Evolutionary conservation across 2,113 vertebrate species (phyloP).

Genomic region (Cyphomyrus discorhynchus): DNA sequence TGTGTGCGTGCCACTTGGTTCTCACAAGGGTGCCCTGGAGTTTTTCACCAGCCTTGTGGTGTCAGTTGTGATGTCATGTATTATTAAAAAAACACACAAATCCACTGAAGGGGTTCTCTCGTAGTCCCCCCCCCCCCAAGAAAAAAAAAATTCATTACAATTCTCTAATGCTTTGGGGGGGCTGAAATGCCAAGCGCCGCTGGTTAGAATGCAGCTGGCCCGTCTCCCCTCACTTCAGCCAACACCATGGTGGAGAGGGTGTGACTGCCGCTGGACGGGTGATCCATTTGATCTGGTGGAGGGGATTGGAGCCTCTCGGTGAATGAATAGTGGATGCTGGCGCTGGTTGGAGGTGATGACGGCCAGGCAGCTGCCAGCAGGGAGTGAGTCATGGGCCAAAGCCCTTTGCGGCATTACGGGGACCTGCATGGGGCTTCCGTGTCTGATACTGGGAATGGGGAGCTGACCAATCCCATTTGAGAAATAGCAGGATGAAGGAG

Average conservation of each 20-base stretch:
- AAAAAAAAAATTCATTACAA: not conserved
- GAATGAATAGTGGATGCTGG: not conserved
- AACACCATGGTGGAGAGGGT: not conserved
- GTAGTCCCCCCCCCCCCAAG: not conserved
- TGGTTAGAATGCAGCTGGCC: not conserved
- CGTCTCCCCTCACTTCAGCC: not conserved
- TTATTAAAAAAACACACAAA: not conserved
- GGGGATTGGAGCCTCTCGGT: not conserved
- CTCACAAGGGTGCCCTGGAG: conserved; percentile 51
- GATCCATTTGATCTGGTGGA: not conserved
- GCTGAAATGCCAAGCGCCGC: not conserved
- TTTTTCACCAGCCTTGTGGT: conserved; percentile 40
- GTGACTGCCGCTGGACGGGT: not conserved
- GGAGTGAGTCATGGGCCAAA: not conserved
- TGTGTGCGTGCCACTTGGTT: conserved; percentile 24
- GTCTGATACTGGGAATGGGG: not conserved
- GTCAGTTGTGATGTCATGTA: conserved; percentile 46
- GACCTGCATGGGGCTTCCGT: not conserved
- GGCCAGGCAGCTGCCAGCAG: not conserved
- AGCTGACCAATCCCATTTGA: not conserved
- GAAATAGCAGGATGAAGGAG: not conserved
- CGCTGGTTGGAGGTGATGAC: not conserved
- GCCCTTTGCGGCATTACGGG: not conserved
- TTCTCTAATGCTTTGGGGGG: not conserved
- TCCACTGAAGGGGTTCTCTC: not conserved